Conservation (phyloP, 1,140 invertebrate genomes). For the Meteorus sp. region DNA sequence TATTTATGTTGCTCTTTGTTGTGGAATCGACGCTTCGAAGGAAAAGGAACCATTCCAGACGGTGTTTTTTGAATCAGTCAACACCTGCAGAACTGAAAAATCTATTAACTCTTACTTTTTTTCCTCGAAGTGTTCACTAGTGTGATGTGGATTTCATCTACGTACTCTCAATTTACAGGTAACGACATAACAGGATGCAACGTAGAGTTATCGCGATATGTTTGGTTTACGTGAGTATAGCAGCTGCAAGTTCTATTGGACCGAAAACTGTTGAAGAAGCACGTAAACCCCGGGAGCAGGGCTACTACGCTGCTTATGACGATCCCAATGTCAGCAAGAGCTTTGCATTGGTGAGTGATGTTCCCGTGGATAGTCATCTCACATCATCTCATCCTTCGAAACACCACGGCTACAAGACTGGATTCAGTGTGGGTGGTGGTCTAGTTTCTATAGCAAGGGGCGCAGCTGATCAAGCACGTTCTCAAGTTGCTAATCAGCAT, state of each 20-base stretch:
- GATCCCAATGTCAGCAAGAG: conserved; percentile 30
- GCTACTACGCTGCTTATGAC: conserved; percentile 1
- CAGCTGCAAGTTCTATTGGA: conserved; percentile 8
- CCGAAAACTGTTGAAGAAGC: conserved; percentile 27
- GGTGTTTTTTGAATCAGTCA: too few relatives aligned
- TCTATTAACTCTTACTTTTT: too few relatives aligned
- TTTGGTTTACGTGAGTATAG: conserved; percentile 20
- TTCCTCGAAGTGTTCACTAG: too few relatives aligned
- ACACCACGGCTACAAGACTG: conserved; percentile 27
- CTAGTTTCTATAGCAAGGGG: conserved; percentile 64
- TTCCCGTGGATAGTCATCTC: too few relatives aligned
- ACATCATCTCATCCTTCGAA: conserved; percentile 17
- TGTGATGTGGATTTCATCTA: too few relatives aligned
- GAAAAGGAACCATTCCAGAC: too few relatives aligned
- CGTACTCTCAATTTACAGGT: neutral
- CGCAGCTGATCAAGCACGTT: conserved; percentile 72
- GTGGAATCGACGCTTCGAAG: too few relatives aligned
- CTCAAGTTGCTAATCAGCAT: conserved; percentile 66
- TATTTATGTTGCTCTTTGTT: too few relatives aligned
- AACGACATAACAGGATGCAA: conserved; percentile 5
- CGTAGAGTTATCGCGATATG: conserved; percentile 26
- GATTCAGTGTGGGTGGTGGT: conserved; percentile 52
- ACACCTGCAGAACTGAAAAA: too few relatives aligned
- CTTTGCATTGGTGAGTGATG: conserved; percentile 30
- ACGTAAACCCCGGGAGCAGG: conserved; percentile 17